Evolutionary conservation across 2,113 vertebrate species (phyloP).

Genomic region (Catharus bicknelli): DNA sequence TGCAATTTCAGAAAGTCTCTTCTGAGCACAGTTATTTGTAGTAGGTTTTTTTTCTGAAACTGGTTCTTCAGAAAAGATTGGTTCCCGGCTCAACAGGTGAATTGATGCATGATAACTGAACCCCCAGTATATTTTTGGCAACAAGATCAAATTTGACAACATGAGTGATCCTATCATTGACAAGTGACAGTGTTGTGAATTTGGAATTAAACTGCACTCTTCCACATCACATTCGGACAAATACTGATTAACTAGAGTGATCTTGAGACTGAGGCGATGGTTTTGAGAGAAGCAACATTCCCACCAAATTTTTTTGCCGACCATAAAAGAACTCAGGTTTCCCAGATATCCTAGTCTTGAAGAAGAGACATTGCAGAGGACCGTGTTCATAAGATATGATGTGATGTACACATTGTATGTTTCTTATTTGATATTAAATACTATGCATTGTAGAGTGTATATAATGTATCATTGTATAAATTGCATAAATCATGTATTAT

Average conservation of each 20-base stretch:
- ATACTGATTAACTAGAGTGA: neutral
- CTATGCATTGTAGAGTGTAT: neutral
- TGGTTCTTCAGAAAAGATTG: neutral
- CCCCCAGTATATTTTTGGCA: neutral
- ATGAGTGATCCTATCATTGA: neutral
- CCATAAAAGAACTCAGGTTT: neutral
- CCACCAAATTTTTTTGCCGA: neutral
- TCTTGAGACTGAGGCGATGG: neutral
- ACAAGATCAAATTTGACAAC: neutral
- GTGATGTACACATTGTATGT: neutral
- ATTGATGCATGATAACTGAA: neutral
- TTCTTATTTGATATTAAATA: neutral
- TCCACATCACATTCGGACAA: neutral
- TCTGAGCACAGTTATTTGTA: neutral
- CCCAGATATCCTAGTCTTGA: neutral
- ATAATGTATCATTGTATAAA: neutral
- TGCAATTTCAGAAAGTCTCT: neutral
- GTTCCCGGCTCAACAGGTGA: neutral
- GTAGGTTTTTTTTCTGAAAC: neutral
- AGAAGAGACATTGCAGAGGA: neutral
- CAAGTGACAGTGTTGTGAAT: neutral
- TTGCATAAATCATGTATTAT: neutral
- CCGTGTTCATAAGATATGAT: neutral
- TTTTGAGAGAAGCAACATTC: neutral
- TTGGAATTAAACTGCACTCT: neutral